phyloP scores from a whole-genome alignment of 2,113 vertebrate genomes.

The Lophius piscatorius region DNA sequence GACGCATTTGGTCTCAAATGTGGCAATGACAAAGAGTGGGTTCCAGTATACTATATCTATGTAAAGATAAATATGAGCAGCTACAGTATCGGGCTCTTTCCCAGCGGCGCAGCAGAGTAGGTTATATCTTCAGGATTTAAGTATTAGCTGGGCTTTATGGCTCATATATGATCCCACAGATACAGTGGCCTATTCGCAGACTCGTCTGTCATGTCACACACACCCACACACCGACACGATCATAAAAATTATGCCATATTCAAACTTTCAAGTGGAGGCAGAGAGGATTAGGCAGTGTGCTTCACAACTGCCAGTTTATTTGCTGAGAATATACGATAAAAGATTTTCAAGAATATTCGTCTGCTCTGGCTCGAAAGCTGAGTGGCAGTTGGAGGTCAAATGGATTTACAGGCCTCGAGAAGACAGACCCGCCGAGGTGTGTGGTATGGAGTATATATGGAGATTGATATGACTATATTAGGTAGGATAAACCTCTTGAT shows the following conservation, averaged over 20 bases:
- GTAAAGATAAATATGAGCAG: conserved; percentile 10
- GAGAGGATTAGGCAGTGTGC: conserved; percentile 23
- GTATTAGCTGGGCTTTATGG: conserved; percentile 22
- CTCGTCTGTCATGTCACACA: conserved; percentile 10
- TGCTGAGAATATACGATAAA: conserved; percentile 24
- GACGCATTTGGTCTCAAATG: too few relatives aligned
- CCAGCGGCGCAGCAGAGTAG: background rate
- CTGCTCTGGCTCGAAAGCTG: conserved; percentile 26
- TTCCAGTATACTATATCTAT: conserved; percentile 1
- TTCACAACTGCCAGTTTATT: conserved; percentile 16
- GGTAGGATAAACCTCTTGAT: conserved; percentile 24
- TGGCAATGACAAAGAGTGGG: background rate
- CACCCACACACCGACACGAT: conserved; percentile 1
- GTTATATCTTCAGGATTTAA: conserved; percentile 30
- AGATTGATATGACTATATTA: conserved; percentile 25
- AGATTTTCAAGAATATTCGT: conserved; percentile 9
- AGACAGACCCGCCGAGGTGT: conserved; percentile 16
- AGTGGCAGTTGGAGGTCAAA: conserved; percentile 42
- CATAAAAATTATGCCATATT: conserved; percentile 30
- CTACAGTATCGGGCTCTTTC: background rate
- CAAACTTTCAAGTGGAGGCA: conserved; percentile 18
- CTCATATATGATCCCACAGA: conserved; percentile 33
- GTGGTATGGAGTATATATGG: conserved; percentile 24
- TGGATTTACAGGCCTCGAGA: conserved; percentile 32
- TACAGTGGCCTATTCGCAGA: conserved; percentile 13